Base-by-base conservation (phyloP, 2,797 vertebrate species). In the Hypotaenidia philippensis region DNA sequence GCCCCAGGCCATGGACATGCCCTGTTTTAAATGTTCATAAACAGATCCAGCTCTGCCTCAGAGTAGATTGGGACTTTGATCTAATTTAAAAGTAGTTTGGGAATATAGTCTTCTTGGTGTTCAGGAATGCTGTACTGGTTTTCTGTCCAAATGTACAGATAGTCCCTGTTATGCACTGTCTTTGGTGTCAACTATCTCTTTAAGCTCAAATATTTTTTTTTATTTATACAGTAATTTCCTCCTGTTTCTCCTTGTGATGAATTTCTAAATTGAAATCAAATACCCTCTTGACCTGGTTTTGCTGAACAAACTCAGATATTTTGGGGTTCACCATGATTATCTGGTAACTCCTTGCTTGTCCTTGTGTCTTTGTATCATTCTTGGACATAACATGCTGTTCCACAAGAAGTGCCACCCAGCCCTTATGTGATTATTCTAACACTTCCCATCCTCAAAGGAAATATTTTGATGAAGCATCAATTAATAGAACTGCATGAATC, bases 401-500 rank as follows among this genome's bases (percentile, higher is more conserved):
- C 44, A 47, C 3, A 20, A 44, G 21, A 90, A 63, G 21, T 31
- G 4, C 25, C 78, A 52, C 8, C 6, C 8, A 52, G 10, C 31
- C 32, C 29, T 52, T 49, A 36, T 5, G 10, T 65, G 50, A 69
- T 61, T 55, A 56, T 9, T 45, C 8, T n/a, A 55, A 60, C 5
- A n/a, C 6, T 56, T 83, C 15, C 17, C 17, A 52, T 31, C 1
- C 56, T 9, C 56, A 56, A 80, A 88, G 52, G 49, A 88, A 83
- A 71, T 60, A 68, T 32, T 93, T 74, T 90, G 11, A 53, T 45
- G 61, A 88, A 80, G n/a, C 16, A 83, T 36, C 21, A 87, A 53
- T 88, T 91, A 87, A 83, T 68, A 93, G 38, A 91, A 86, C 41
- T 75, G 19, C 16, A 32, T 83, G 69, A 94, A 83, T 60, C 25